Evolutionary conservation across 2,797 vertebrate genomes (phyloP), one percentile per base, ranked within the genome.

Genomic region (Fundulus diaphanus): DNA sequence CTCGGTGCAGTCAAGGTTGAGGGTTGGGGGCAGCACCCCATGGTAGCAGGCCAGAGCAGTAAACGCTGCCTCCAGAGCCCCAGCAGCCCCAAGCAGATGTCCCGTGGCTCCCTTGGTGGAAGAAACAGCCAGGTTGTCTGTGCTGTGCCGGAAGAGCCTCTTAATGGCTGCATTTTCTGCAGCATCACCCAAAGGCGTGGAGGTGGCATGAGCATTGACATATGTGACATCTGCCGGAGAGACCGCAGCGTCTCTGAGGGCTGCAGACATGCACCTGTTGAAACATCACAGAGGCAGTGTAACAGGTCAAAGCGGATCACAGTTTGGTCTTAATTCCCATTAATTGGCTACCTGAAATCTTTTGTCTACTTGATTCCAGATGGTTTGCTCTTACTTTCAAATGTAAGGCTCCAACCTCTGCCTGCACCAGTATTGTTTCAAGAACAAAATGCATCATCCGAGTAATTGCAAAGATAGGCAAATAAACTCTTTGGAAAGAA

Each of bases 61-160:
- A 81, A 99, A 98, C 0, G 97, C 96, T 6, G 96, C 96, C 90
- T 99, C 98, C 11, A 97, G 93, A 0, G 97, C 97, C 9, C 98
- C 98, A 0, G 98, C 96, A 0, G 97, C 98, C 24, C 98, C 98
- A 13, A 99, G 92, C 59, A 99, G 95, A 83, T 99, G 98, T 7
- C 98, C 98, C 0, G 97, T 99, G 70, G 98, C 97, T 79, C 97
- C 98, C 81, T 99, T 99, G 11, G 97, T 99, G 49, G 98, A 97
- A 27, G 98, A 99, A 29, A 99, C 90, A 0, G 97, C 96, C 80
- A 98, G 87, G 8, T 74, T 84, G 18, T 18, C 22, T 0, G 92
- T 79, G 0, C 95, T 96, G 37, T 90, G 85, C 86, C 88, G 89
- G 88, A 99, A 99, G 66, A 99, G 96, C 74, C 93, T 94, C 87